Percentiles rank a stretch among this genome's conserved stretches.
phyloP scores from a whole-genome alignment of 2,113 vertebrate genomes.

The Pungitius pungitius region DNA sequence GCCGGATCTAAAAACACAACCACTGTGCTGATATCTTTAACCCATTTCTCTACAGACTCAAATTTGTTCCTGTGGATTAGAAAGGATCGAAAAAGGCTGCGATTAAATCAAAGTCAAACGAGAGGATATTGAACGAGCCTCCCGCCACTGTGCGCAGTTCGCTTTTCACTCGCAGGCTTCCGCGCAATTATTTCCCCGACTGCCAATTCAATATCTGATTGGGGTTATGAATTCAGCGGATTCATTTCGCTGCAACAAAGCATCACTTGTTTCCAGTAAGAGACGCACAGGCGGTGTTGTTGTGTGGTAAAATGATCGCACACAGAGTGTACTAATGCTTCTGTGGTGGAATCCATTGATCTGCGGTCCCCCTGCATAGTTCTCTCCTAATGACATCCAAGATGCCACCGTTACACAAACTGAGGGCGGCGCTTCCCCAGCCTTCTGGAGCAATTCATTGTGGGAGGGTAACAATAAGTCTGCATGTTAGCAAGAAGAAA shows the following conservation, averaged over 20 bases:
- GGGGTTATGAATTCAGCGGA: slow-evolving; percentile 89
- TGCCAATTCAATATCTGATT: slow-evolving; percentile 88
- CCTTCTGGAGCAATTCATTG: slow-evolving; percentile 80
- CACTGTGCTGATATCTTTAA: not conserved
- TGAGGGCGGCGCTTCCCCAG: slow-evolving; percentile 69
- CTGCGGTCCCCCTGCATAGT: slow-evolving; percentile 80
- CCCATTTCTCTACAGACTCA: not conserved
- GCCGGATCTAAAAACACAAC: not conserved
- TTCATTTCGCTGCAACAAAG: slow-evolving; percentile 91
- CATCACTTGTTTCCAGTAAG: slow-evolving; percentile 90
- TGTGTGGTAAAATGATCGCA: slow-evolving; percentile 89
- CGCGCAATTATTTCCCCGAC: slow-evolving; percentile 84
- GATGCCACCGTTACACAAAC: slow-evolving; percentile 81
- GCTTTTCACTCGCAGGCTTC: slow-evolving; percentile 79
- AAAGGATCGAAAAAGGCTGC: slow-evolving; percentile 4
- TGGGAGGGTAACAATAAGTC: slow-evolving; percentile 86
- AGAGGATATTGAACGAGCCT: slow-evolving; percentile 51
- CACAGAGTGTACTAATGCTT: slow-evolving; percentile 82
- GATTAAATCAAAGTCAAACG: slow-evolving; percentile 50
- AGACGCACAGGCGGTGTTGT: slow-evolving; percentile 80
- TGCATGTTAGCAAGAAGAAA: slow-evolving; percentile 72
- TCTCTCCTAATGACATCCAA: slow-evolving; percentile 86
- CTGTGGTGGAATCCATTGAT: slow-evolving; percentile 87
- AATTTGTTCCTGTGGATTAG: slow-evolving; percentile 12
- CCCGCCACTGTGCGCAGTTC: slow-evolving; percentile 35